Evolutionary conservation across 2,113 vertebrate genomes (phyloP).

Genomic region (Passer montanus): DNA sequence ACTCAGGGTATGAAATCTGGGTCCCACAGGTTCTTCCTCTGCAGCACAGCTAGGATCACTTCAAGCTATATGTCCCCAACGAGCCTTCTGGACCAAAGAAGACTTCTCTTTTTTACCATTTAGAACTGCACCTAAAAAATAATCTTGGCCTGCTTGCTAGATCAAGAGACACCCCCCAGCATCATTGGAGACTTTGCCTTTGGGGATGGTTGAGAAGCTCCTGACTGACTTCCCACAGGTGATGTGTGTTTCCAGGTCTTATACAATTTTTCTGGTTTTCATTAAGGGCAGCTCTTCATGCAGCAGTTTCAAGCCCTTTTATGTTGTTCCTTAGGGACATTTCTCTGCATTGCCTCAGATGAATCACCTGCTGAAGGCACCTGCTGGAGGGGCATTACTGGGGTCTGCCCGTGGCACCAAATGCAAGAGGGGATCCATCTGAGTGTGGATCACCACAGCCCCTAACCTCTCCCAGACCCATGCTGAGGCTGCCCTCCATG

Average conservation of each 20-base stretch:
- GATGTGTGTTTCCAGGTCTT: neutral
- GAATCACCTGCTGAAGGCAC: neutral
- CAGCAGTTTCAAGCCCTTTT: neutral
- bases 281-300: neutral
- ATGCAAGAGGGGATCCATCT: neutral
- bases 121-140: neutral
- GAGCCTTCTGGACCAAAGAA: neutral
- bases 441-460: neutral
- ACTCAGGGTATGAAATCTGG: neutral
- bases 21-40: neutral
- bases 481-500: neutral
- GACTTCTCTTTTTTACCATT: neutral
- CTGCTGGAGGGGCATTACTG: neutral
- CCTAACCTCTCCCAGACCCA: neutral
- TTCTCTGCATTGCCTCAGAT: neutral
- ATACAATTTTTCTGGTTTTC: neutral
- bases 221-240: neutral
- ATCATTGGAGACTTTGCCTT: neutral
- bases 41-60: neutral
- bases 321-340: neutral
- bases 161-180: fast-evolving
- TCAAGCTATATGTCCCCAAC: neutral
- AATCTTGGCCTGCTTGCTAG: neutral
- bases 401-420: neutral
- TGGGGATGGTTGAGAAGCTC: neutral